These are phyloP conservation scores for Semnornis frantzii DNA, from an alignment of 2,113 vertebrate species.

Conservation along the genomic window DNA sequence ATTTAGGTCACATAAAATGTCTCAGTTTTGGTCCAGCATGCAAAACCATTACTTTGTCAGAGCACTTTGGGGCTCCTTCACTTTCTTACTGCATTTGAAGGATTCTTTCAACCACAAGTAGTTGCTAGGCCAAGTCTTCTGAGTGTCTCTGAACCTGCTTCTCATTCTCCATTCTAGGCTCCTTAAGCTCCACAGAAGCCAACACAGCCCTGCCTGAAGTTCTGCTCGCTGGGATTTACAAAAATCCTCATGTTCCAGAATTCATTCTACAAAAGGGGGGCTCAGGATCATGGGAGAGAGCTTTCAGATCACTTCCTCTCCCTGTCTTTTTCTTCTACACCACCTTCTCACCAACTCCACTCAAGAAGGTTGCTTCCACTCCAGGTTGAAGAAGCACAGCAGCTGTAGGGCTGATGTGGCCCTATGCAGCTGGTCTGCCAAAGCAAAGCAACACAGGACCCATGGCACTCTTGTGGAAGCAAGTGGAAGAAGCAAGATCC, in stretches of 20 bases:
- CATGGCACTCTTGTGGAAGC: not conserved
- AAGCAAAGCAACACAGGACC: not conserved
- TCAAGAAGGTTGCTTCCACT: not conserved
- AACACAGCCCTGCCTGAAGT: not conserved
- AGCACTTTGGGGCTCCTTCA: not conserved
- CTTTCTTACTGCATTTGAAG: not conserved
- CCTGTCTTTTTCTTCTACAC: not conserved
- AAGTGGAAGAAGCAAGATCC: not conserved
- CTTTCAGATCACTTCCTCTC: not conserved
- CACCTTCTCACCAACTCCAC: not conserved
- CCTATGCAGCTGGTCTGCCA: not conserved
- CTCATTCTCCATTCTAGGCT: not conserved
- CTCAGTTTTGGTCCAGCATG: not conserved
- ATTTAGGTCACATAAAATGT: not conserved
- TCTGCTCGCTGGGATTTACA: not conserved
- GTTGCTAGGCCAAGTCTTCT: not conserved
- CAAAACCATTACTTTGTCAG: not conserved
- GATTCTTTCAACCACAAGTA: not conserved
- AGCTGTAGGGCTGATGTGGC: not conserved
- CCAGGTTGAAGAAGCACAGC: not conserved
- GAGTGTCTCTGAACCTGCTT: not conserved
- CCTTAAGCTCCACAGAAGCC: not conserved
- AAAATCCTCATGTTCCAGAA: not conserved
- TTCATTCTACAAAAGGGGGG: not conserved
- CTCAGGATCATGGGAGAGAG: not conserved